Evolutionary conservation across 64 coral and sea anemone genomes (phyloP).

Genomic region (Pachyseris speciosa): DNA sequence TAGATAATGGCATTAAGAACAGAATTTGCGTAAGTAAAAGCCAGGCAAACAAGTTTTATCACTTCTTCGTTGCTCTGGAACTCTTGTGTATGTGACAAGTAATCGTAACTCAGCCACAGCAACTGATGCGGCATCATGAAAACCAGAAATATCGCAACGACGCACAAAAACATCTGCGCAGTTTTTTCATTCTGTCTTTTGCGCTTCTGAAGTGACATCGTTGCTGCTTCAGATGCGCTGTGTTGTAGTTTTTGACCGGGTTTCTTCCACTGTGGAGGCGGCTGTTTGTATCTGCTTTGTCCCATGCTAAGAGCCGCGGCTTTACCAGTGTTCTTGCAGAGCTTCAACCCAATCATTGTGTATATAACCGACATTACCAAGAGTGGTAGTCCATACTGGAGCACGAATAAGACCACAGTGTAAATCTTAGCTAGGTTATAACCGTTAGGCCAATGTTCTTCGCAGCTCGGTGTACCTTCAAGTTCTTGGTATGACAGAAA

Average conservation of each 20-base stretch:
- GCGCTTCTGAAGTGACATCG: conserved; percentile 58
- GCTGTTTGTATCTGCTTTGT: not conserved
- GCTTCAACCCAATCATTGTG: conserved; percentile 51
- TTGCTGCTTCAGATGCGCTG: not conserved
- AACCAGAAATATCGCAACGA: conserved; percentile 85
- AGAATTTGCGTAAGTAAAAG: conserved; percentile 90
- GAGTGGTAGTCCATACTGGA: conserved; percentile 85
- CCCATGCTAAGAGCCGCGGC: conserved; percentile 37
- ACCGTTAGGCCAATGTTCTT: conserved; percentile 60
- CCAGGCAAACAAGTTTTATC: conserved; percentile 68
- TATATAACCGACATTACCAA: conserved; percentile 72
- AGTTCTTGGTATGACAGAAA: conserved; percentile 3
- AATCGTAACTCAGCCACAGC: conserved; percentile 79
- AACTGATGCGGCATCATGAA: conserved; percentile 96
- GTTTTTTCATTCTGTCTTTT: conserved; percentile 80
- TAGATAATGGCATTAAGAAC: conserved; percentile 79
- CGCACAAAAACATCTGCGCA: conserved; percentile 85
- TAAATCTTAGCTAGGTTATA: conserved; percentile 50
- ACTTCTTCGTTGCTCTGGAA: conserved; percentile 37
- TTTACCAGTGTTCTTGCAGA: conserved; percentile 75
- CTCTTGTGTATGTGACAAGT: conserved; percentile 4
- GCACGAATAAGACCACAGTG: conserved; percentile 73
- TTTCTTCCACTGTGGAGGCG: not conserved
- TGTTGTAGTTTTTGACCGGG: not conserved
- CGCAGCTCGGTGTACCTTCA: not conserved